Base-by-base conservation (phyloP, 2,113 vertebrate species). In the Pygoscelis adeliae region DNA sequence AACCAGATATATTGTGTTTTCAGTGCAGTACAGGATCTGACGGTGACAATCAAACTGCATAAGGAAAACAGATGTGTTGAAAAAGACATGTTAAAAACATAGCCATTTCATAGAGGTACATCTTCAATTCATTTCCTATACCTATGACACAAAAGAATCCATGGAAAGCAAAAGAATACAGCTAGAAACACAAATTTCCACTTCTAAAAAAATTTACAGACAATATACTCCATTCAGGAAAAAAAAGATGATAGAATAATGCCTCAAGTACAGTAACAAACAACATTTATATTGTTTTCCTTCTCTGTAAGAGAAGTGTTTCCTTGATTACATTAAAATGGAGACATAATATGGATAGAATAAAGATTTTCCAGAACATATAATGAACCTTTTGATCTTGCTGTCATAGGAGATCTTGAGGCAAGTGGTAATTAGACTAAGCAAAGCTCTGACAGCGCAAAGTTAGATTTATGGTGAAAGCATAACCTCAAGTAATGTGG, bases 361-460 rank as follows among this genome's bases (percentile, higher is more conserved):
- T 50, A 83, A 91, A 92, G 58, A 88, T 90, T 87, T 95, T 78
- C 76, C 76, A 62, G 62, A 89, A 53, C 34, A 77, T 46, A 49
- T 53, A 90, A 96, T 80, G 80, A 93, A 70, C 80, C 67, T 89
- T 92, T 96, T 91, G 89, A 87, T 95, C 86, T 87, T 89, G 62
- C 86, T 96, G 89, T 91, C 91, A 92, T 0, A 3, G 53, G 55
- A 89, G 47, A 89, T 87, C 76, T 93, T n/a, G 40, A 90, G 83
- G 83, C 71, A 95, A 95, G 30, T 34, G 29, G 71, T 58, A 96
- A 95, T 95, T 86, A 86, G 58, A 77, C 74, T n/a, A 29, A 83
- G 91, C 58, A 92, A 90, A 83, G 71, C 76, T 93, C 32, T 96
- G 67, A 93, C 86, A 94, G 55, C 1, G 1, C 29, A 82, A 79